These are phyloP conservation scores for Glareola pratincola DNA, from an alignment of 2,113 vertebrate genomes.

Conservation along the genomic window DNA sequence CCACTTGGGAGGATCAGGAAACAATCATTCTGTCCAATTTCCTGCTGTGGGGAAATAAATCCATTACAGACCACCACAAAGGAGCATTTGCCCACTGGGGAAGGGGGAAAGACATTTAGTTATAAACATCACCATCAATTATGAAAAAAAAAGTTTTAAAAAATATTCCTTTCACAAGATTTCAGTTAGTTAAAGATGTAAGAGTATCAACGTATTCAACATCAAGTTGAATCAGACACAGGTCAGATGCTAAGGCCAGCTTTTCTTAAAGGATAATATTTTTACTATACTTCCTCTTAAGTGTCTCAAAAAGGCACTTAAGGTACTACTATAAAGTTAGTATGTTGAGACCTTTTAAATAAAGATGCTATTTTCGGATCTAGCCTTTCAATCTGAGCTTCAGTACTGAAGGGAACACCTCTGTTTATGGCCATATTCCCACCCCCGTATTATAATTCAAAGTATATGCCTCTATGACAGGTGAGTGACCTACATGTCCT, in stretches of 20 bases:
- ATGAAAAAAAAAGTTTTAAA: not conserved
- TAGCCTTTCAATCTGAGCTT: not conserved
- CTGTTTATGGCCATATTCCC: not conserved
- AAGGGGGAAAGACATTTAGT: not conserved
- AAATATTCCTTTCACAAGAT: not conserved
- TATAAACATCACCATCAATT: not conserved
- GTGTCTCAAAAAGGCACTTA: not conserved
- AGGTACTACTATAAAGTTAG: not conserved
- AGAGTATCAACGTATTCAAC: not conserved
- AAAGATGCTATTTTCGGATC: not conserved
- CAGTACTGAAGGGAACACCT: not conserved
- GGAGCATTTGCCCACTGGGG: not conserved
- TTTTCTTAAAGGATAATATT: not conserved
- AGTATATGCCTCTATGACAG: not conserved
- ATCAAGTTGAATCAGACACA: not conserved
- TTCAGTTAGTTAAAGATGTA: not conserved
- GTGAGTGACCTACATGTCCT: not conserved
- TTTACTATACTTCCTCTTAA: not conserved
- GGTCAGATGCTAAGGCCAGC: not conserved
- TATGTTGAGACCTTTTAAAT: not conserved
- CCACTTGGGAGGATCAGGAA: not conserved
- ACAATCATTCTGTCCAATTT: not conserved
- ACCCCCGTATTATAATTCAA: not conserved
- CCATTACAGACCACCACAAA: not conserved
- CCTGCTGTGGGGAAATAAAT: not conserved